Conservation (phyloP, 2,888 invertebrate genomes). For the Athripsodes cinereus region DNA sequence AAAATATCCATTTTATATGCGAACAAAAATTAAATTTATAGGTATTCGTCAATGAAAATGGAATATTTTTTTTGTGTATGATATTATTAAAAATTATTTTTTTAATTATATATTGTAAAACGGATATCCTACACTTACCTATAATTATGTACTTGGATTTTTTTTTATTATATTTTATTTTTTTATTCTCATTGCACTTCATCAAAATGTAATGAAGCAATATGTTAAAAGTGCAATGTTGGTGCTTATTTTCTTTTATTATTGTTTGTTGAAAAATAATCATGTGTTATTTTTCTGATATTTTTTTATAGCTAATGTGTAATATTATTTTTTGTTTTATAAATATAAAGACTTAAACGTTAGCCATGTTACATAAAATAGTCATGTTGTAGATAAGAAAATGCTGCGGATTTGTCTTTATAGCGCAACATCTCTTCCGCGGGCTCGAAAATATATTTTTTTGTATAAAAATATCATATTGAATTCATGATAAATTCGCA, state of each 20-base stretch:
- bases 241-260: constrained; percentile 25
- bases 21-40: not conserved
- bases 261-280: not conserved
- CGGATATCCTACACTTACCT: constrained; percentile 9
- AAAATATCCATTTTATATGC: too few relatives aligned
- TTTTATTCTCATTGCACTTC: constrained; percentile 16
- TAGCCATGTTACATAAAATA: constrained; percentile 18
- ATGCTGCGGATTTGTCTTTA: constrained; percentile 25
- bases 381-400: constrained; percentile 26
- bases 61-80: not conserved
- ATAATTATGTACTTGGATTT: too few relatives aligned
- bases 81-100: not conserved
- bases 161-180: constrained; percentile 3
- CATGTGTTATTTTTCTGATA: constrained; percentile 5
- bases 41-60: not conserved
- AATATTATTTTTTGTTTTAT: constrained; percentile 5
- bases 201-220: constrained; percentile 17
- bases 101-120: not conserved
- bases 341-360: constrained; percentile 19
- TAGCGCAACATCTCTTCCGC: constrained; percentile 33
- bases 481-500: constrained; percentile 7
- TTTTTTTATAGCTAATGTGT: constrained; percentile 3
- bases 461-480: constrained; percentile 11
- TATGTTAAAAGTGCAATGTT: constrained; percentile 24
- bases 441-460: constrained; percentile 30